Conservation (phyloP, 1,140 invertebrate genomes). For the Nymphalis io region DNA sequence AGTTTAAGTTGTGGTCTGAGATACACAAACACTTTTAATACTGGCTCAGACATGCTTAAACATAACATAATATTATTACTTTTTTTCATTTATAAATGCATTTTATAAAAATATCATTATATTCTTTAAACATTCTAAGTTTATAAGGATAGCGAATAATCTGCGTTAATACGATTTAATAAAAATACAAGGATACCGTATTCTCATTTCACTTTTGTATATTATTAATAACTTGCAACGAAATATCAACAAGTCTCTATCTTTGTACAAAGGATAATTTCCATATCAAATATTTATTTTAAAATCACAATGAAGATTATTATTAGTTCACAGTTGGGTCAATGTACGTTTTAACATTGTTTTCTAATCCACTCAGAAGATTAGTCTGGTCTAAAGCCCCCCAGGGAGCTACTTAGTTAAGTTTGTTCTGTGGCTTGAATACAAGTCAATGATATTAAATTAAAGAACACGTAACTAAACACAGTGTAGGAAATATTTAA, state of each 20-base stretch:
- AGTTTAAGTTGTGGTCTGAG: too few species aligned
- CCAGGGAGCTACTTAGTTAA: constrained; percentile 19
- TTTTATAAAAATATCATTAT: too few species aligned
- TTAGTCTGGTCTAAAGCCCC: neutral
- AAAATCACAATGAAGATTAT: neutral
- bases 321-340: neutral
- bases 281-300: neutral
- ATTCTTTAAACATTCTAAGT: too few species aligned
- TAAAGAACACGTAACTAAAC: constrained; percentile 1
- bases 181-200: too few species aligned
- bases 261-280: neutral
- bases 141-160: too few species aligned
- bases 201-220: too few species aligned
- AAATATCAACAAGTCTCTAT: neutral
- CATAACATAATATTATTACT: too few species aligned
- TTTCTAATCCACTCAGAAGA: constrained; percentile 20
- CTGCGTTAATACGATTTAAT: too few species aligned
- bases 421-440: constrained; percentile 11
- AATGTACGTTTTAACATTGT: neutral
- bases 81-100: too few species aligned
- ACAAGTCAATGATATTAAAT: constrained; percentile 21
- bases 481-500: neutral
- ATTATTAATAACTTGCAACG: too few species aligned
- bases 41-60: too few species aligned
- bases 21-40: too few species aligned